A percentile compares a stretch with the other conserved stretches of the same genome.
Conservation (phyloP, 2,113 vertebrate species). For the Phycodurus eques region DNA sequence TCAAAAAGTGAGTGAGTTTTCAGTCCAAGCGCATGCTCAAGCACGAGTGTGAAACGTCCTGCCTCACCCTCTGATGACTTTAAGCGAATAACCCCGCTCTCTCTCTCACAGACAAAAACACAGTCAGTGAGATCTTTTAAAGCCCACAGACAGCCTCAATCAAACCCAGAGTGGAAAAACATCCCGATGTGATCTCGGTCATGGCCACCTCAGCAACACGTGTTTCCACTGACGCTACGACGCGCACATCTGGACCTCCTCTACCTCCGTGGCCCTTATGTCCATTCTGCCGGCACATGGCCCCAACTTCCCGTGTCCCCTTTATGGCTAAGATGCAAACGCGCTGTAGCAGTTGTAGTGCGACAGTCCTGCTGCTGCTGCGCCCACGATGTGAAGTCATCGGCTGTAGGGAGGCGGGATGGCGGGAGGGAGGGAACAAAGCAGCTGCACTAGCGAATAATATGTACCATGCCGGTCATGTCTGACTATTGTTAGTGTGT, state of each 20-base stretch:
- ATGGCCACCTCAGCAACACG: slow-evolving; percentile 55
- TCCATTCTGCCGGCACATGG: background rate
- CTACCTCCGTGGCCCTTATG: background rate
- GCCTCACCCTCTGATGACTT: slow-evolving; percentile 4
- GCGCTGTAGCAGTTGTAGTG: slow-evolving; percentile 33
- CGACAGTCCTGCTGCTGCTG: slow-evolving; percentile 33
- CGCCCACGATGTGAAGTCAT: slow-evolving; percentile 69
- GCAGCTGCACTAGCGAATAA: slow-evolving; percentile 88
- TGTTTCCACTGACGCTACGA: slow-evolving; percentile 44
- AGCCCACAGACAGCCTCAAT: background rate
- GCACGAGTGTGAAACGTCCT: background rate
- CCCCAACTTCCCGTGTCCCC: background rate
- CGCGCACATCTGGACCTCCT: slow-evolving; percentile 35
- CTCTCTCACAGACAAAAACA: slow-evolving; percentile 2
- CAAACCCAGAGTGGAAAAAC: slow-evolving; percentile 9
- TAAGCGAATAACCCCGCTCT: background rate
- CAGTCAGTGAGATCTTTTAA: background rate
- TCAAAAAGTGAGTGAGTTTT: background rate
- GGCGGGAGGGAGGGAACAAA: slow-evolving; percentile 69
- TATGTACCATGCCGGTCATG: slow-evolving; percentile 90
- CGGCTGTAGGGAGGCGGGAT: slow-evolving; percentile 32
- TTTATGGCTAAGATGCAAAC: slow-evolving; percentile 45
- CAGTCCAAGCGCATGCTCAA: slow-evolving; percentile 1
- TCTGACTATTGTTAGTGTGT: slow-evolving; percentile 89
- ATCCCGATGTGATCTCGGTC: slow-evolving; percentile 10